These are phyloP conservation scores for Electrophaes corylata DNA, from an alignment of 2,888 invertebrate genomes.

Conservation along the genomic window DNA sequence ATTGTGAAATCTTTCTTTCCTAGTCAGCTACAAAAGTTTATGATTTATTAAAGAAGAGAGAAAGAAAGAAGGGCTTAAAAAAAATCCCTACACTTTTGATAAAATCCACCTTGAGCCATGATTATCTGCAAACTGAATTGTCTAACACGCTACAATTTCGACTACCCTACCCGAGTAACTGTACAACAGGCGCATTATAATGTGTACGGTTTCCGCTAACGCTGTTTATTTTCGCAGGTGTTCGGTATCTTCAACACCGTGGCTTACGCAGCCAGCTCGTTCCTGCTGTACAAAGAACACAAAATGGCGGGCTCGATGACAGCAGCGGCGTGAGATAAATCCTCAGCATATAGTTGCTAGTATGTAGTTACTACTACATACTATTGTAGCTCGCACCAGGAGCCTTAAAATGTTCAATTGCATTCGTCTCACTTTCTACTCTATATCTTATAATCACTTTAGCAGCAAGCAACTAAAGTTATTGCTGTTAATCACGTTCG, in stretches of 20 bases:
- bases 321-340: constrained; percentile 47
- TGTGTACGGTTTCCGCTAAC: background rate
- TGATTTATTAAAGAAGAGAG: too few relatives aligned
- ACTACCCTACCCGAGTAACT: background rate
- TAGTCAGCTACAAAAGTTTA: too few relatives aligned
- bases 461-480: constrained; percentile 22
- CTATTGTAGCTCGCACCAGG: constrained; percentile 38
- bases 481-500: constrained; percentile 40
- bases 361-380: too few relatives aligned
- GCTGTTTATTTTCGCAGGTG: constrained; percentile 80
- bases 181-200: background rate
- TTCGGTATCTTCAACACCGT: constrained; percentile 93
- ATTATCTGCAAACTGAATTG: too few relatives aligned
- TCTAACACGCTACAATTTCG: too few relatives aligned
- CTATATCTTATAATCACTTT: constrained; percentile 38
- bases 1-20: too few relatives aligned
- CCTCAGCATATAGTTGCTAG: constrained; percentile 21
- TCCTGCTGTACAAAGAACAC: constrained; percentile 90
- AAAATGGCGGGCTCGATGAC: constrained; percentile 60
- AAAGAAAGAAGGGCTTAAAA: too few relatives aligned
- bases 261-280: constrained; percentile 91
- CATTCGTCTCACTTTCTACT: constrained; percentile 53
- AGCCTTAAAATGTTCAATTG: constrained; percentile 43
- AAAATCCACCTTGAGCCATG: too few relatives aligned
- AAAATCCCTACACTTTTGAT: too few relatives aligned